These are phyloP conservation scores for Cervus canadensis DNA, from an alignment of 2,113 vertebrate genomes.

Conservation along the genomic window DNA sequence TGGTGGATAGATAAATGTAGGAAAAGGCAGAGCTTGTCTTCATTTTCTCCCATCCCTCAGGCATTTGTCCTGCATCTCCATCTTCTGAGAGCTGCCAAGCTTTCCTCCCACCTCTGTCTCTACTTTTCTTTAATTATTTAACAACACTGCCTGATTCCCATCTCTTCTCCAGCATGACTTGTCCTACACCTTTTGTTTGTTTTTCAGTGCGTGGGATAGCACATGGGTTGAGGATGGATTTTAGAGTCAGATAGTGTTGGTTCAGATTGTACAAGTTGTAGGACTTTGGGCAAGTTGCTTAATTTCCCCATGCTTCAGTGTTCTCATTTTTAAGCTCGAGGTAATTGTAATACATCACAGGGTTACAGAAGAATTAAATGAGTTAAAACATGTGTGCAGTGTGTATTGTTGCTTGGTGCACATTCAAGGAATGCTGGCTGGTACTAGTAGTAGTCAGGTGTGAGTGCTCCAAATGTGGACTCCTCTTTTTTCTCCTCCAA, in stretches of 20 bases:
- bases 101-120: not conserved
- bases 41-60: not conserved
- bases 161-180: not conserved
- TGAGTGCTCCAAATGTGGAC: not conserved
- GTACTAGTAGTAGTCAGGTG: too few relatives aligned
- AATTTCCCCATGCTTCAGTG: not conserved
- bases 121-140: not conserved
- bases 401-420: accelerated
- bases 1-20: not conserved
- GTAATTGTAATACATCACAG: not conserved
- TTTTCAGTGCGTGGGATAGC: not conserved
- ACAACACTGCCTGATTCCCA: not conserved
- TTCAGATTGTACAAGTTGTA: not conserved
- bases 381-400: not conserved
- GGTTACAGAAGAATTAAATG: not conserved
- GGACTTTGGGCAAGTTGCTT: not conserved
- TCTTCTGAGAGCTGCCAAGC: not conserved
- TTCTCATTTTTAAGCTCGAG: not conserved
- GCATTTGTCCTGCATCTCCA: not conserved
- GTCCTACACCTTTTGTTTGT: not conserved
- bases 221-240: not conserved
- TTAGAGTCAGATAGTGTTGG: not conserved
- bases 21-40: not conserved
- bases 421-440: not conserved
- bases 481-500: not conserved